Evolutionary conservation across 2,113 vertebrate genomes (phyloP).

Genomic region (western clawed frog (Xenopus tropicalis)): DNA sequence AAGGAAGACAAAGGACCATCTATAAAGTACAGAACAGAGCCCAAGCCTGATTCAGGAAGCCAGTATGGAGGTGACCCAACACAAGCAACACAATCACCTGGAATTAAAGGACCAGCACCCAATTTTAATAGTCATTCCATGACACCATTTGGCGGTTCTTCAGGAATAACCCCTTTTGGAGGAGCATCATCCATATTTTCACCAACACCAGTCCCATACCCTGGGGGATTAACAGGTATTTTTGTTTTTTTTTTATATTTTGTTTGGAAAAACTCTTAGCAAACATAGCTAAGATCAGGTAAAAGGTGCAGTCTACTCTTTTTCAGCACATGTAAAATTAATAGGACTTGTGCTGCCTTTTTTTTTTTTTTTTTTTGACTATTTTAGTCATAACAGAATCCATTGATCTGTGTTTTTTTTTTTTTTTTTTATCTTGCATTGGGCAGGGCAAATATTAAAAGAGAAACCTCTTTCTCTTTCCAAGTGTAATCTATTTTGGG

Average conservation of each 20-base stretch:
- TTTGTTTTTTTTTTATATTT: background rate
- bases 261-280: background rate
- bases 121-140: slow-evolving; percentile 79
- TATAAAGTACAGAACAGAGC: slow-evolving; percentile 84
- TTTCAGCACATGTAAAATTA: no score
- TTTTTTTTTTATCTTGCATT: no score
- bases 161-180: slow-evolving; percentile 85
- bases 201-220: slow-evolving; percentile 80
- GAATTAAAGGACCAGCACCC: slow-evolving; percentile 68
- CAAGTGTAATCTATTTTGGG: no score
- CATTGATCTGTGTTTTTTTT: no score
- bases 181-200: slow-evolving; percentile 85
- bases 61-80: slow-evolving; percentile 84
- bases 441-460: no score
- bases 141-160: slow-evolving; percentile 85
- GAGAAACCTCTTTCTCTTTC: no score
- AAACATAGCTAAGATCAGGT: background rate
- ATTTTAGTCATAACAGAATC: no score
- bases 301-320: no score
- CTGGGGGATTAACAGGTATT: slow-evolving; percentile 81
- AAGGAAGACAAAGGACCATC: slow-evolving; percentile 86
- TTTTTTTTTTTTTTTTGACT: no score
- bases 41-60: slow-evolving; percentile 66
- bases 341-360: no score
- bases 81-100: slow-evolving; percentile 67